A percentile compares a stretch with the other conserved stretches of the same genome.
phyloP scores from a whole-genome alignment of 2,797 vertebrate genomes.

The Sebastiscus tertius region DNA sequence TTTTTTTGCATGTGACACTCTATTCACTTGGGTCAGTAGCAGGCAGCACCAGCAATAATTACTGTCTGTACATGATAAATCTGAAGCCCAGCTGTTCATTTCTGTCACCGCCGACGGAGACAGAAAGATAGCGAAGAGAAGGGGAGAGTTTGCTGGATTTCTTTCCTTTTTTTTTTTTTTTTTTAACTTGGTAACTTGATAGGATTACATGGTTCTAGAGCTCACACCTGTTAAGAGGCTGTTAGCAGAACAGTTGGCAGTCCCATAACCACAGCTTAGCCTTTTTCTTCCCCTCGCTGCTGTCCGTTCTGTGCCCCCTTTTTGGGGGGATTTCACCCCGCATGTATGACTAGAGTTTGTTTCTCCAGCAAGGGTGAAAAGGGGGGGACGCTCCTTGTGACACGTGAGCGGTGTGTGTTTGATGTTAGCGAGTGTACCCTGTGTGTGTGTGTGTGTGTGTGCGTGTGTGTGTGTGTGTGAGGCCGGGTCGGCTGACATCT shows the following conservation, averaged over 20 bases:
- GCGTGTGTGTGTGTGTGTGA: conserved; percentile 33
- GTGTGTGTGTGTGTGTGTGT: background rate
- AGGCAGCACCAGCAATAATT: conserved; percentile 89
- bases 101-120: conserved; percentile 81
- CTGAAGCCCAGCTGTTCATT: conserved; percentile 89
- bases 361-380: too few species aligned
- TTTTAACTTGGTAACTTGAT: conserved; percentile 84
- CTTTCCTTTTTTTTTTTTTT: conserved; percentile 67
- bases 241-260: conserved; percentile 86
- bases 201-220: conserved; percentile 86
- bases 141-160: conserved; percentile 73
- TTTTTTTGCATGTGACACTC: conserved; percentile 82
- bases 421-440: conserved; percentile 44
- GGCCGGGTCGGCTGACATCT: conserved; percentile 58
- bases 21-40: conserved; percentile 87
- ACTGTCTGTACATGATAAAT: conserved; percentile 88
- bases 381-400: conserved; percentile 45
- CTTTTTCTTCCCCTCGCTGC: conserved; percentile 51
- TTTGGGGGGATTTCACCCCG: conserved; percentile 65
- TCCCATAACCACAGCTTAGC: conserved; percentile 78
- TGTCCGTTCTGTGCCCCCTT: conserved; percentile 62
- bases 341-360: conserved; percentile 49
- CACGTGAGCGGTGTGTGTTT: conserved; percentile 54
- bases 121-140: conserved; percentile 35
- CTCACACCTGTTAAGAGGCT: conserved; percentile 89